A percentile compares a stretch with the other conserved stretches of the same genome.
Conservation (phyloP, 1,140 invertebrate species). For the Lerema accius region DNA sequence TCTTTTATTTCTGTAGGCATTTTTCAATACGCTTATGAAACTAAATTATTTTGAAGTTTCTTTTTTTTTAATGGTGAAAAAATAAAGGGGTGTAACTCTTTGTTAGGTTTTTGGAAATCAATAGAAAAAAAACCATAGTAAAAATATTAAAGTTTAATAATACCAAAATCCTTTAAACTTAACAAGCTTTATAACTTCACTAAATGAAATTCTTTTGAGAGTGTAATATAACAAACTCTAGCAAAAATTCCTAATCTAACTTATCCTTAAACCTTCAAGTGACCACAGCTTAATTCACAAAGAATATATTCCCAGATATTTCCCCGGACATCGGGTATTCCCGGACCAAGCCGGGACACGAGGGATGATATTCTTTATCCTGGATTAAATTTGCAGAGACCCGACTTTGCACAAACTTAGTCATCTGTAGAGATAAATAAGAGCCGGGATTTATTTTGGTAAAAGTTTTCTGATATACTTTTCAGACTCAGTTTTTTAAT, state of each 20-base stretch:
- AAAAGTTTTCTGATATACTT: slow-evolving; percentile 21
- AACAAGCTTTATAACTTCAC: too few relatives aligned
- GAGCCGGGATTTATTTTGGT: slow-evolving; percentile 36
- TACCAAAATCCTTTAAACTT: too few relatives aligned
- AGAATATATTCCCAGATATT: slow-evolving; percentile 32
- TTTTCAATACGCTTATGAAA: too few relatives aligned
- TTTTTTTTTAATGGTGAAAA: too few relatives aligned
- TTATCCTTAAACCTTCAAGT: slow-evolving; percentile 39
- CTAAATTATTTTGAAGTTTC: too few relatives aligned
- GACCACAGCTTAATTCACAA: slow-evolving; percentile 38
- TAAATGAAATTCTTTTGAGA: background rate
- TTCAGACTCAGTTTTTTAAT: slow-evolving; percentile 14
- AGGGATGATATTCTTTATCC: slow-evolving; percentile 58
- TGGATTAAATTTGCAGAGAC: slow-evolving; percentile 61
- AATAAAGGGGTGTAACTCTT: too few relatives aligned
- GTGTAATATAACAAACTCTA: slow-evolving; percentile 1
- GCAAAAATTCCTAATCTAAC: background rate
- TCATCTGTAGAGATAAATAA: slow-evolving; percentile 48
- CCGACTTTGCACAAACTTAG: slow-evolving; percentile 52
- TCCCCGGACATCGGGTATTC: slow-evolving; percentile 40
- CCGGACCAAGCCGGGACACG: slow-evolving; percentile 44
- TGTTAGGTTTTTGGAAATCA: too few relatives aligned
- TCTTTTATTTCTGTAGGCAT: too few relatives aligned
- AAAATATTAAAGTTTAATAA: too few relatives aligned
- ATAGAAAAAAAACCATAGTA: too few relatives aligned